Base-by-base conservation (phyloP, 2,888 invertebrate genomes). In the Volucella bombylans region DNA sequence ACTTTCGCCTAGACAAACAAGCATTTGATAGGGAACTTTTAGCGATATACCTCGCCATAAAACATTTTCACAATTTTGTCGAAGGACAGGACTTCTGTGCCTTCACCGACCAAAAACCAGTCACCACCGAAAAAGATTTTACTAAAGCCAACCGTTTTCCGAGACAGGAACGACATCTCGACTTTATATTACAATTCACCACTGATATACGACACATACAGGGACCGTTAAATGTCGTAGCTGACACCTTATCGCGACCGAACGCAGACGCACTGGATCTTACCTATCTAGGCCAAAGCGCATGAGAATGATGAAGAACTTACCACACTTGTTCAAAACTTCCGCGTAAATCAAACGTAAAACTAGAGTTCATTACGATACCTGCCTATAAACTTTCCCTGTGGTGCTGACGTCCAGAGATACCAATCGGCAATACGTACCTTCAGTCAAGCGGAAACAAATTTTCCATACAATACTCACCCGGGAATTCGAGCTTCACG, bases 1-100 rank as follows among this genome's bases (percentile, higher is more conserved):
- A 31, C 14, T 67, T 0, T 57, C 74, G 8, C 38, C 50, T 3
- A n/a, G 68, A 11, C 59, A 77, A 47, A 39, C 59, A 1, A 49
- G 61, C 72, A n/a, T 72, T 72, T n/a, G 64, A 73, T n/a, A 6
- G 73, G 15, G 73, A 73, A 47, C 12, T 76, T 8, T 15, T 72
- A 8, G 71, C 71, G 4, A 54, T 79, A 4, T 61, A 67, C 11
- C 8, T 61, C 2, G 41, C 76, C 0, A 91, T 91, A 23, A 23
- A 88, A 59, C 86, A 90, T 73, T 92, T 91, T 80, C 81, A 88
- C 10, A 87, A 89, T 45, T 88, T 90, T 87, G 69, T 92, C 0
- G 91, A 92, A 87, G 90, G 89, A 0, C 79, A 89, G 59, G 39
- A 88, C 54, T 88, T 81, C 15, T 64, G 62, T n/a, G 10, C 76